Conservation (phyloP, 2,888 invertebrate genomes). For the Neuroscelio doddi region DNA sequence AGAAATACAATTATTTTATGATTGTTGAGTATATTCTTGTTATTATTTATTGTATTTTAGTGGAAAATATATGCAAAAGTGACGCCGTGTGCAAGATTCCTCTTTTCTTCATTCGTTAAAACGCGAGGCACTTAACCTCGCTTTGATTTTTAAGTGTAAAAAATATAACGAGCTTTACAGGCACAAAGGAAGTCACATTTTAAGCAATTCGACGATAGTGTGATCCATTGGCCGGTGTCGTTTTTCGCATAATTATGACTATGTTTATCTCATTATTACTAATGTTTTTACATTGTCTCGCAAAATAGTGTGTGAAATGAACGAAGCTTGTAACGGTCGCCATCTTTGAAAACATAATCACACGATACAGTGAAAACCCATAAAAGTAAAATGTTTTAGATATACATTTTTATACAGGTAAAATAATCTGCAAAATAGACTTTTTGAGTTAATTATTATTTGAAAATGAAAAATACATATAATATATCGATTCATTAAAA, state of each 20-base stretch:
- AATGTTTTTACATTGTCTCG: slow-evolving; percentile 35
- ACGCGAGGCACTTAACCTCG: slow-evolving; percentile 7
- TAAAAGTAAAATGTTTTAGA: too few species aligned
- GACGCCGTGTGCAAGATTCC: slow-evolving; percentile 31
- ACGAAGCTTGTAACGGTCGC: too few species aligned
- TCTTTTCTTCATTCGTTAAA: slow-evolving; percentile 18
- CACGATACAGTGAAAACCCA: too few species aligned
- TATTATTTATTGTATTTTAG: neutral
- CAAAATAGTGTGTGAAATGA: slow-evolving; percentile 23
- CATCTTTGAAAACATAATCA: too few species aligned
- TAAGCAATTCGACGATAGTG: slow-evolving; percentile 42
- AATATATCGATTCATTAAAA: too few species aligned
- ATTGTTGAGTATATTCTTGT: neutral
- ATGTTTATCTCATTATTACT: slow-evolving; percentile 35
- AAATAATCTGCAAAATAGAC: too few species aligned
- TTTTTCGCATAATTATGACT: slow-evolving; percentile 23
- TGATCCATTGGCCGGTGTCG: slow-evolving; percentile 31
- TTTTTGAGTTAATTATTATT: too few species aligned
- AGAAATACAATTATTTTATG: neutral
- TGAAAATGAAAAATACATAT: too few species aligned
- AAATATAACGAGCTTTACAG: slow-evolving; percentile 43
- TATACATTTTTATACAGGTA: too few species aligned
- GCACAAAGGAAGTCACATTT: slow-evolving; percentile 49
- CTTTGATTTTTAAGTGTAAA: slow-evolving; percentile 44
- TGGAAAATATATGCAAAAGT: slow-evolving; percentile 31